These are phyloP conservation scores for Lutjanus erythropterus DNA, from an alignment of 2,113 vertebrate species.

Conservation along the genomic window DNA sequence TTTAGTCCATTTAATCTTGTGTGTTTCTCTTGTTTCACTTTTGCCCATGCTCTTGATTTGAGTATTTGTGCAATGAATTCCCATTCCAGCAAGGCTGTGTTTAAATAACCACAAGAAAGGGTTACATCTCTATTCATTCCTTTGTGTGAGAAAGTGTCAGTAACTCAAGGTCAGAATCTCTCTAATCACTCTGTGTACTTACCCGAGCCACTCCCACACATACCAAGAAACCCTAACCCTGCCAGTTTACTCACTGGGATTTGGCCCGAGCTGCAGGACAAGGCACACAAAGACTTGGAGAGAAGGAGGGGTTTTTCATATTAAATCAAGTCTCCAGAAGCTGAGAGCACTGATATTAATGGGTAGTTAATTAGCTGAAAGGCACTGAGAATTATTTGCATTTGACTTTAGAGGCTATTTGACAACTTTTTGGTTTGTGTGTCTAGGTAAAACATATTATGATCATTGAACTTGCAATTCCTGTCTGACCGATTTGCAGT, in stretches of 20 bases:
- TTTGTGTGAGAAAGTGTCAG: conserved; percentile 68
- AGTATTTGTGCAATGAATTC: conserved; percentile 20
- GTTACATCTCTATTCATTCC: conserved; percentile 48
- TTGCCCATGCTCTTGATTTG: neutral
- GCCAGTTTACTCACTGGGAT: conserved; percentile 53
- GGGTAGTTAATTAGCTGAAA: neutral
- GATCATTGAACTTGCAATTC: neutral
- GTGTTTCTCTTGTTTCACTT: neutral
- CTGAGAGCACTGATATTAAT: neutral
- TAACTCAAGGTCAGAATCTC: conserved; percentile 73
- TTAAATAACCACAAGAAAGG: conserved; percentile 7
- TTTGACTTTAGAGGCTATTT: neutral
- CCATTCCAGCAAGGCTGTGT: neutral
- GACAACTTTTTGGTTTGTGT: neutral
- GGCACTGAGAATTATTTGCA: neutral
- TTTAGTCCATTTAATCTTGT: conserved; percentile 6
- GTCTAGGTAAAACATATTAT: neutral
- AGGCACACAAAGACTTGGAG: conserved; percentile 35
- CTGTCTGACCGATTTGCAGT: neutral
- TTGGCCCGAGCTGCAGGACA: conserved; percentile 40
- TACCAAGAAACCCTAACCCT: conserved; percentile 65
- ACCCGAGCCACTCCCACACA: conserved; percentile 67
- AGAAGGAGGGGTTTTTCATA: conserved; percentile 13
- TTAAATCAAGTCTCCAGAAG: conserved; percentile 8
- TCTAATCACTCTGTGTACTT: conserved; percentile 63